Evolutionary conservation across 2,113 vertebrate genomes (phyloP), one percentile per base, ranked within the genome.

Genomic region (Neogobius melanostomus): DNA sequence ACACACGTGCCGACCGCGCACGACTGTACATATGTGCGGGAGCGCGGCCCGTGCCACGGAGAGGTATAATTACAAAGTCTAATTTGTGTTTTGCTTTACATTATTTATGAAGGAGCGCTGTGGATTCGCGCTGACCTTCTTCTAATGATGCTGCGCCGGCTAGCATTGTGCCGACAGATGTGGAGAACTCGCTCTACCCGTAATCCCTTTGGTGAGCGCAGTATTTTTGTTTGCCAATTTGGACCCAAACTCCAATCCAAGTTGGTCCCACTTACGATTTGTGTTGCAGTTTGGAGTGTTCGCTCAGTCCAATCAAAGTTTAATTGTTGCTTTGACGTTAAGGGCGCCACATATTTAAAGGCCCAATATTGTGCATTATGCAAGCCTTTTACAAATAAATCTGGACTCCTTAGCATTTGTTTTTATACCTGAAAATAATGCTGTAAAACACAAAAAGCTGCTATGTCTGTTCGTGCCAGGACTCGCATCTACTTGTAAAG

Each of bases 21-120:
- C 76, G 71, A 70, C 71, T n/a, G 45, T 71, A 66, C 68, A 69
- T 70, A 77, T 79, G 74, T 68, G 64, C 64, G 9, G 81, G 76
- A 77, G 69, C 48, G 71, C 63, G 66, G 44, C 56, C 69, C 42
- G 28, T 75, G 46, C 82, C 21, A 14, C 36, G 69, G 69, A 82
- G 80, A 83, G 78, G 71, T 85, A 52, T 85, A 88, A 90, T 91
- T 91, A 87, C 80, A 87, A 91, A 90, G 82, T 90, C 87, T 89
- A 88, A 90, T 90, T 86, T 69, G 54, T 86, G 75, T 69, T 74
- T 76, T 11, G 54, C 74, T 90, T 83, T 88, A 83, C 85, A 88
- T 90, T 90, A 87, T 90, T 88, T 90, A 89, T 90, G 82, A 87
- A 84, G 79, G 49, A 66, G 71, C 79, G 56, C 76, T 79, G 72